A percentile compares a stretch with the other conserved stretches of the same genome.
These are phyloP conservation scores for Rhyzopertha dominica DNA, from an alignment of 1,140 invertebrate genomes.

Conservation along the genomic window DNA sequence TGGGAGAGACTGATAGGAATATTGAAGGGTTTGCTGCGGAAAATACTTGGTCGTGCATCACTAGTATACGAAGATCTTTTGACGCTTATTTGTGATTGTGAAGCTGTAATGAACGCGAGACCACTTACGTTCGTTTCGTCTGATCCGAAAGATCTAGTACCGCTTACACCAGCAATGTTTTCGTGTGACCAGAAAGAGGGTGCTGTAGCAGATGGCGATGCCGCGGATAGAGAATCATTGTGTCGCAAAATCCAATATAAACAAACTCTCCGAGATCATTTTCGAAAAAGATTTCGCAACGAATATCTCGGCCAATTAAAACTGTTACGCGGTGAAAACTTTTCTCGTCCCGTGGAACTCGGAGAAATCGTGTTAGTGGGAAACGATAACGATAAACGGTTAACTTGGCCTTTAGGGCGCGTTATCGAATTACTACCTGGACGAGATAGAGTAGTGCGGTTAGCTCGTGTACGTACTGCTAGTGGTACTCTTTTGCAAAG, in stretches of 20 bases:
- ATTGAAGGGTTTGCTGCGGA: no score
- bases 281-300: conserved; percentile 13
- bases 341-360: conserved; percentile 8
- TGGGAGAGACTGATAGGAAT: no score
- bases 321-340: no score
- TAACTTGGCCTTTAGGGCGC: conserved; percentile 12
- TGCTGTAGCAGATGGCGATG: conserved; percentile 12
- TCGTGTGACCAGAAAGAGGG: not conserved
- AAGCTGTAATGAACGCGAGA: no score
- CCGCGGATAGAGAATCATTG: conserved; percentile 10
- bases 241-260: conserved; percentile 13
- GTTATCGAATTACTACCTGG: conserved; percentile 12
- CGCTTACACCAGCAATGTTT: conserved; percentile 14
- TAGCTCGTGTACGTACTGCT: conserved; percentile 3
- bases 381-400: conserved; percentile 13
- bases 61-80: no score
- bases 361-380: conserved; percentile 13
- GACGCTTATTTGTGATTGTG: no score
- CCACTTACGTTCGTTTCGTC: conserved; percentile 10
- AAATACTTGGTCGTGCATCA: no score
- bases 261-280: conserved; percentile 13
- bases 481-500: conserved; percentile 7
- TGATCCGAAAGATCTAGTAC: conserved; percentile 4
- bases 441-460: conserved; percentile 6
- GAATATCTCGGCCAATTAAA: conserved; percentile 15